Base-by-base conservation (phyloP, 2,113 vertebrate genomes). In the Colistium nudipinnis region DNA sequence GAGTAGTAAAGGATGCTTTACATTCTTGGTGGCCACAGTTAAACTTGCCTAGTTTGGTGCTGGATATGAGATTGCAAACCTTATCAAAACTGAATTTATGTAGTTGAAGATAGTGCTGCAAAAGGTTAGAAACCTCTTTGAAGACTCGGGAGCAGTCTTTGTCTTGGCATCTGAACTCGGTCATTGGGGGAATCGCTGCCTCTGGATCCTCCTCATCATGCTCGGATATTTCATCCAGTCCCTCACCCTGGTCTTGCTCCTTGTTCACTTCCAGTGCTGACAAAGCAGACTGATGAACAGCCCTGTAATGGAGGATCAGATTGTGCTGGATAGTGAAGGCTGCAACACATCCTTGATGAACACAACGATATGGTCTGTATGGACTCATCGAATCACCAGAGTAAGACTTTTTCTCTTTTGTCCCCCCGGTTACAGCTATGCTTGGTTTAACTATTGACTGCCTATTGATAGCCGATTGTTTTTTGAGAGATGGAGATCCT, bases 311-410 rank as follows among this genome's bases (percentile, higher is more conserved):
- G 53, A 99, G 96, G 79, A 99, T 99, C 38, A 98, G 83, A 76
- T 98, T 99, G 27, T 98, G 97, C 1, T 99, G 97, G 81, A 98
- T 96, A 0, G 97, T 97, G 75, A 99, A 99, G 17, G 97, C 97
- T 0, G 97, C 97, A 39, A 94, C 92, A 63, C 97, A 99, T 27
- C 94, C 96, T 80, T 98, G 95, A 74, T 99, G 97, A 63, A 99
- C 96, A 0, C 97, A 99, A 1, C 94, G 89, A 63, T 98, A 99
- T 0, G 97, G 97, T 86, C 94, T 94, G 28, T 97, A 98, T 0
- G 94, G 94, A 77, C 92, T 98, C 17, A 92, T 92, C 0, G 55
- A 62, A 7, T 93, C 78, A n/a, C 89, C 90, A 9, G 85, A 78
- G 25, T 93, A 94, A 0, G 91, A 43, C 74, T 94, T 98, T 70